Evolutionary conservation across 2,113 vertebrate genomes (phyloP).

Genomic region (Neomonachus schauinslandi): DNA sequence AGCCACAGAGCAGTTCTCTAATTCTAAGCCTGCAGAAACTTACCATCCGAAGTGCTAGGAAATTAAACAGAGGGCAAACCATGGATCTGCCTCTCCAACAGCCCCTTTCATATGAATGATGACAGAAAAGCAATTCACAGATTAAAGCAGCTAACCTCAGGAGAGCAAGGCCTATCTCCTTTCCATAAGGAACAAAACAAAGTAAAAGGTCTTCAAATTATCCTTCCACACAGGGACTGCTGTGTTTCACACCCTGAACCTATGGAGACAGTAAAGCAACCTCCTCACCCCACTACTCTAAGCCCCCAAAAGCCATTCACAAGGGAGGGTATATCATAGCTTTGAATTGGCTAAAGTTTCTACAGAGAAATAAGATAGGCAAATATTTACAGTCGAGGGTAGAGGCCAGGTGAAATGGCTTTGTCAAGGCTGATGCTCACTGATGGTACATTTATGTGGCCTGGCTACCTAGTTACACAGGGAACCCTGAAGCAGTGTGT

Average conservation of each 20-base stretch:
- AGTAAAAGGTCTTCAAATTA: not conserved
- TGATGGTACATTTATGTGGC: not conserved
- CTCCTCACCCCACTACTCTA: not conserved
- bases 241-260: not conserved
- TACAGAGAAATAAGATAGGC: not conserved
- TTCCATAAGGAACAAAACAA: not conserved
- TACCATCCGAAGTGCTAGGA: not conserved
- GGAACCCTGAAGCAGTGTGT: not conserved
- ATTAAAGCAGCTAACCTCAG: not conserved
- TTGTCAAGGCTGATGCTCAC: not conserved
- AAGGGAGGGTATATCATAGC: not conserved
- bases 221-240: not conserved
- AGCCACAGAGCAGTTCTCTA: not conserved
- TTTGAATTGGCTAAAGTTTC: not conserved
- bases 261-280: not conserved
- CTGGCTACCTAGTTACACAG: not conserved
- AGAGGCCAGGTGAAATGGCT: not conserved
- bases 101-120: not conserved
- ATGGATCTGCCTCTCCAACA: not conserved
- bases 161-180: not conserved
- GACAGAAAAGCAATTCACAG: conserved; percentile 17
- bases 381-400: not conserved
- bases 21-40: not conserved
- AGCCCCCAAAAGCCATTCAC: not conserved
- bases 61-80: not conserved